phyloP scores from a whole-genome alignment of 35 echinoderm and acorn worm genomes.

The Ptychodera flava region DNA sequence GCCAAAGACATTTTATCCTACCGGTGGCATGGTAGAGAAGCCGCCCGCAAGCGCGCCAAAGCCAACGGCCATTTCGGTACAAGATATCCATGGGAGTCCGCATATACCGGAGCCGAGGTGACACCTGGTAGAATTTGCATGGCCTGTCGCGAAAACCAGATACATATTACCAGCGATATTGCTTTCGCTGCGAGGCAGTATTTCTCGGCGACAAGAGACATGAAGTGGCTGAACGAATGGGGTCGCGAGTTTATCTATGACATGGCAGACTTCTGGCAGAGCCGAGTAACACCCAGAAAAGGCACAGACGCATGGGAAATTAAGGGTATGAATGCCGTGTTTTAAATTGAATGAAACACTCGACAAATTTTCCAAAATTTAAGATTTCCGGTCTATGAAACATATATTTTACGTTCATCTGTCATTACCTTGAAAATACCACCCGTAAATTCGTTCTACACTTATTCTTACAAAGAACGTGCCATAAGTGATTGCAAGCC shows the following conservation, averaged over 20 bases:
- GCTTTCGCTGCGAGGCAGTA: slow-evolving; percentile 85
- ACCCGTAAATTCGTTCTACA: too few species aligned
- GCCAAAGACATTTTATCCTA: slow-evolving; percentile 7
- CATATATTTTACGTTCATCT: too few species aligned
- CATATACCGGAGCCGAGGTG: slow-evolving; percentile 50
- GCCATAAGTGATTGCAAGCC: too few species aligned
- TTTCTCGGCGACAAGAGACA: slow-evolving; percentile 52
- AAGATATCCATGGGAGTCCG: slow-evolving; percentile 90
- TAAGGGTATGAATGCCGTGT: slow-evolving; percentile 17
- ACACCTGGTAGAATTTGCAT: background rate
- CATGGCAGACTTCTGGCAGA: slow-evolving; percentile 67
- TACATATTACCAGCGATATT: slow-evolving; percentile 88
- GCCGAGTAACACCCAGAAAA: slow-evolving; percentile 30
- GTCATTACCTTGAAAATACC: too few species aligned
- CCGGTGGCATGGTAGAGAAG: slow-evolving; percentile 21
- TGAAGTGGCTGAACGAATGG: slow-evolving; percentile 37
- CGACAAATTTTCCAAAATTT: too few species aligned
- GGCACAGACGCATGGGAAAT: slow-evolving; percentile 39
- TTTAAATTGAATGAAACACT: too few species aligned
- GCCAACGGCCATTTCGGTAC: slow-evolving; percentile 65
- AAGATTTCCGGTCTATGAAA: too few species aligned
- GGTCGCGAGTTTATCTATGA: slow-evolving; percentile 54
- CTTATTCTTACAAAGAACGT: too few species aligned
- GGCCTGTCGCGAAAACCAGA: slow-evolving; percentile 49
- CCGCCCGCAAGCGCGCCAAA: slow-evolving; percentile 61